Evolutionary conservation across 2,797 vertebrate genomes (phyloP).

Genomic region (Hippopotamyrus pictus): DNA sequence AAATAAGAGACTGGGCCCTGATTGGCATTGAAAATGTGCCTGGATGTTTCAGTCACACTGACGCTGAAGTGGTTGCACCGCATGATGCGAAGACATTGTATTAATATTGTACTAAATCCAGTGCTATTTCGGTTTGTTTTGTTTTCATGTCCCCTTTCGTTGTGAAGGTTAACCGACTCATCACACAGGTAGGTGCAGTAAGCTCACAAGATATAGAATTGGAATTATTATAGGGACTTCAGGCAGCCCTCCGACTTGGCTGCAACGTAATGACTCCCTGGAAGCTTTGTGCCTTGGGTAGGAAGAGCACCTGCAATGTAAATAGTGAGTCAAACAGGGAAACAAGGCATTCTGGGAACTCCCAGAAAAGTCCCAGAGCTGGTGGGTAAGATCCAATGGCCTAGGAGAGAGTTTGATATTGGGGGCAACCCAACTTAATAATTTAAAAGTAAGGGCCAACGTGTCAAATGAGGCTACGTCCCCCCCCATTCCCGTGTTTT

Average conservation of each 20-base stretch:
- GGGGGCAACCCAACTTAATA: not conserved
- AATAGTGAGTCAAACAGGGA: not conserved
- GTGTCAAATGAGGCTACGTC: not conserved
- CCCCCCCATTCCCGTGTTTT: not conserved
- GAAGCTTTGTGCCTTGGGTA: constrained; percentile 22
- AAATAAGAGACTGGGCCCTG: constrained; percentile 33
- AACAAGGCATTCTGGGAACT: not conserved
- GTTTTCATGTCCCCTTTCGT: not conserved
- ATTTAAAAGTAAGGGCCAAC: not conserved
- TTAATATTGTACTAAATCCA: not conserved
- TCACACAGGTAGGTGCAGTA: not conserved
- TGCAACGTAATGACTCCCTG: constrained; percentile 27
- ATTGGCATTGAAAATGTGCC: constrained; percentile 33
- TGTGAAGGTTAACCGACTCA: not conserved
- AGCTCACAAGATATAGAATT: not conserved
- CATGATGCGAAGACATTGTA: not conserved
- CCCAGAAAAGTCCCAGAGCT: not conserved
- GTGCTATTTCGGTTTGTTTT: not conserved
- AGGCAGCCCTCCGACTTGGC: not conserved
- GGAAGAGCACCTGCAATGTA: constrained; percentile 10
- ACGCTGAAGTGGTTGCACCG: constrained; percentile 13
- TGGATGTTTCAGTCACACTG: constrained; percentile 23
- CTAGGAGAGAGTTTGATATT: not conserved
- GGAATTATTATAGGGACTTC: constrained; percentile 27
- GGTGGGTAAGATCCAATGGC: not conserved